Conservation (phyloP, 1,140 invertebrate species). For the Dreissena rostriformis region DNA sequence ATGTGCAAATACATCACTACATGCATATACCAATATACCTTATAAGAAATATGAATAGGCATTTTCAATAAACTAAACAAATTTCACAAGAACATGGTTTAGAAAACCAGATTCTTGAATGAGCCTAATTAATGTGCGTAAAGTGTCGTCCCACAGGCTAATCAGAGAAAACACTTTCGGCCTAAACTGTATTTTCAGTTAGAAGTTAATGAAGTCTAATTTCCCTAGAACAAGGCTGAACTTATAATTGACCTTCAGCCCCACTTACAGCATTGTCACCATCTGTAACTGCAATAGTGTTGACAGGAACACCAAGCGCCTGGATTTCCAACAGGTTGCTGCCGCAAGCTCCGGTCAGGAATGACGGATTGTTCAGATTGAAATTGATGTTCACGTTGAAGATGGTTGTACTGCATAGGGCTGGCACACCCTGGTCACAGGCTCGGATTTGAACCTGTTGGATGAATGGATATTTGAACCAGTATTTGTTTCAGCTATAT, state of each 20-base stretch:
- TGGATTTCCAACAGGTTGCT: slow-evolving; percentile 90
- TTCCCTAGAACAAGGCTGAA: no score
- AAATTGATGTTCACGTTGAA: slow-evolving; percentile 64
- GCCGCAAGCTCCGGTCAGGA: slow-evolving; percentile 85
- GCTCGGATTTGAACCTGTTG: slow-evolving; percentile 79
- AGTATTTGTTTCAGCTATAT: no score
- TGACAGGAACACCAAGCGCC: slow-evolving; percentile 80
- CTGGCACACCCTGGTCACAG: slow-evolving; percentile 77
- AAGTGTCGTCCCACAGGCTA: no score
- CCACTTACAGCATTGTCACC: slow-evolving; percentile 56
- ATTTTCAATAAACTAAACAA: no score
- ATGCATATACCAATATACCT: no score
- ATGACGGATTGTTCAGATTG: slow-evolving; percentile 64
- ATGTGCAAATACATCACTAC: no score
- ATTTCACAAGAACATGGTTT: no score
- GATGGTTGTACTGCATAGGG: slow-evolving; percentile 47
- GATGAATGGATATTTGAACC: not conserved
- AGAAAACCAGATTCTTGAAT: no score
- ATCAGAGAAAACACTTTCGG: not conserved
- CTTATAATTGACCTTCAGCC: no score
- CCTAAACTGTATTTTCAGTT: not conserved
- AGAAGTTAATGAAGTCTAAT: not conserved
- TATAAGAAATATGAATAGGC: no score
- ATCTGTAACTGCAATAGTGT: slow-evolving; percentile 84
- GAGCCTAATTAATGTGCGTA: no score